A percentile compares a stretch with the other conserved stretches of the same genome.
Evolutionary conservation across 2,797 vertebrate genomes (phyloP).

Genomic region (Phataginus tricuspis): DNA sequence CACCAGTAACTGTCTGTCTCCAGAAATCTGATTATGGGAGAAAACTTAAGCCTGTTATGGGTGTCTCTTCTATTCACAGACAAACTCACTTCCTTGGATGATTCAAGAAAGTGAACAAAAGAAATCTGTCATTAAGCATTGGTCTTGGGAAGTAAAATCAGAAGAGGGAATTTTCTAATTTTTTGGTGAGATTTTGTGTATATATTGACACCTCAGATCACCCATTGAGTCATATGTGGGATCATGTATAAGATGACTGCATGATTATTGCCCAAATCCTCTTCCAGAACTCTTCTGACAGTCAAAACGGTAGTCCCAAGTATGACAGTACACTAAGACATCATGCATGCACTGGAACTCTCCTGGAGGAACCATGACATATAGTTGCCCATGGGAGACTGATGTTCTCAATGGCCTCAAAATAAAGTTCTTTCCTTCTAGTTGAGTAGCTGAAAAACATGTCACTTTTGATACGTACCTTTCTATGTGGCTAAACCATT

Average conservation of each 20-base stretch:
- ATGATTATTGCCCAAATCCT: not conserved
- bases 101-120: not conserved
- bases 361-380: not conserved
- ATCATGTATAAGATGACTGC: not conserved
- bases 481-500: slow-evolving; percentile 4
- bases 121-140: not conserved
- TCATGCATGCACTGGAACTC: not conserved
- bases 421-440: slow-evolving; percentile 49
- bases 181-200: not conserved
- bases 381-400: not conserved
- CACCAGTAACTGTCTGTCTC: not conserved
- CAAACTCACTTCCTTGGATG: not conserved
- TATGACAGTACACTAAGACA: not conserved
- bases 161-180: not conserved
- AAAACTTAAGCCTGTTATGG: not conserved
- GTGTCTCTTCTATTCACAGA: not conserved
- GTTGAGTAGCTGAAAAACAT: not conserved
- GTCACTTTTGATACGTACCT: not conserved
- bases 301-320: not conserved
- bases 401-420: not conserved
- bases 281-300: not conserved
- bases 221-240: not conserved
- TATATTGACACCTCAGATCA: not conserved
- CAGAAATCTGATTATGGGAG: not conserved
- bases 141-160: not conserved